Base-by-base conservation (phyloP, 2,113 vertebrate species). In the Mugil cephalus region DNA sequence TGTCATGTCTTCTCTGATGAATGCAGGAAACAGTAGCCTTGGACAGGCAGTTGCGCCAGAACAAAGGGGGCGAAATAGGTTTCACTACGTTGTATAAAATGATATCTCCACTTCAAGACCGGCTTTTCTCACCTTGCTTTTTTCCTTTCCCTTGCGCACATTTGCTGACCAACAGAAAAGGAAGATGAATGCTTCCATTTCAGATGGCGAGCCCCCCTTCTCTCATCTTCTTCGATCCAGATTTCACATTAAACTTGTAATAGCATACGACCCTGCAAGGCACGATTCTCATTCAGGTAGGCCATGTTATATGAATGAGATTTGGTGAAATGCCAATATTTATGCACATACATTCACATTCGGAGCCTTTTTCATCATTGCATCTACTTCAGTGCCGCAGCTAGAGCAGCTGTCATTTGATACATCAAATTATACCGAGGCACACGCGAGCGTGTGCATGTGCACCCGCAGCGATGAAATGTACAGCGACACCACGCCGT, bases 271-370 rank as follows among this genome's bases (percentile, higher is more conserved):
- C 86, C 89, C 90, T 91, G 87, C 83, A 56, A 92, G 90, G 91
- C 91, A 91, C 72, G 40, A 86, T 88, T 93, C 77, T 88, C 85
- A 93, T 93, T 91, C 91, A 91, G 87, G 80, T 61, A 43, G 71
- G 83, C 84, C 89, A 92, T 93, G 89, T 93, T 93, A 92, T 93
- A 92, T 94, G 93, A 93, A 94, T 94, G 93, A 94, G 92, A 90
- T 89, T 82, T 88, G 77, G 86, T 87, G 83, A 94, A 93, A 94
- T 91, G 87, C 80, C 92, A 91, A 94, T 93, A 93, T 93, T 93
- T 94, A 94, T 93, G 93, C 92, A 93, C 92, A 94, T 93, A 93
- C 82, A 93, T 93, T 93, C 86, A 4, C 84, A 88, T 84, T 81
- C 77, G 13, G 71, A 74, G 74, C 74, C 64, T 58, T 73, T 87